Evolutionary conservation across 2,113 vertebrate genomes (phyloP).

Genomic region (Nyctereutes procyonoides): DNA sequence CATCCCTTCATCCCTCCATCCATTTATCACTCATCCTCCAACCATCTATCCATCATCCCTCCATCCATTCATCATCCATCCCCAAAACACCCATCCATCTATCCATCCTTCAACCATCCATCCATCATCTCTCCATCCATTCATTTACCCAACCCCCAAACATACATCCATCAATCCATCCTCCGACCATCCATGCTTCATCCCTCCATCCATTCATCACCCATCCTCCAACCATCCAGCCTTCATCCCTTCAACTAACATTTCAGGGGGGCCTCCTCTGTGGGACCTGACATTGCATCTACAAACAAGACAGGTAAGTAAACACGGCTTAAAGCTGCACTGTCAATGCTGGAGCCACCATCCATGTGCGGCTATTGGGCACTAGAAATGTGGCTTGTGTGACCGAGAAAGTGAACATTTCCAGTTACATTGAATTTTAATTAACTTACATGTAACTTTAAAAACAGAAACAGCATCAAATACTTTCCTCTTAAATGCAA

Average conservation of each 20-base stretch:
- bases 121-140: fast-evolving
- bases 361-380: background rate
- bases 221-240: background rate
- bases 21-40: too few relatives aligned
- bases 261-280: background rate
- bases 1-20: fast-evolving
- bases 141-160: too few relatives aligned
- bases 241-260: background rate
- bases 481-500: background rate
- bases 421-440: background rate
- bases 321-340: background rate
- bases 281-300: background rate
- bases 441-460: background rate
- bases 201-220: background rate
- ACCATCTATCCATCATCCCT: background rate
- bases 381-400: background rate
- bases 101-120: background rate
- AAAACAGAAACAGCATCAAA: background rate
- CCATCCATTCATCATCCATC: background rate
- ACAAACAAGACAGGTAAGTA: background rate
- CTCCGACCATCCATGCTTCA: background rate
- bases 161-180: background rate
- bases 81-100: too few relatives aligned
- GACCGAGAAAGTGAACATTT: background rate
- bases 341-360: background rate